Percentiles rank a stretch among this genome's conserved stretches.
Evolutionary conservation across 2,113 vertebrate genomes (phyloP).

Genomic region (Macroglossus sobrinus): DNA sequence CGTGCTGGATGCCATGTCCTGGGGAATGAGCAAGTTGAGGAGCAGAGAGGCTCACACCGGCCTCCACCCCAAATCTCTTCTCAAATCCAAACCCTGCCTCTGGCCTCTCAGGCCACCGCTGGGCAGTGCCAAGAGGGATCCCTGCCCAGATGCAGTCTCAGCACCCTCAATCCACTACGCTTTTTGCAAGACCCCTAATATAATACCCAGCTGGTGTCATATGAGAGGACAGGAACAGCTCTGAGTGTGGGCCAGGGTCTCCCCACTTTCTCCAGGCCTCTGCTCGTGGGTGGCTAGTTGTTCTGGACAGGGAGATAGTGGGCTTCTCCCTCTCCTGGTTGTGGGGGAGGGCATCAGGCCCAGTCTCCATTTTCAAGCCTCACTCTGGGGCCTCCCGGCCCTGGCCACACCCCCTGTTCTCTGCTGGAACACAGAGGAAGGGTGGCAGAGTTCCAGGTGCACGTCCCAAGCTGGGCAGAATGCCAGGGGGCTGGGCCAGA

Average conservation of each 20-base stretch:
- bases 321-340: slow-evolving; percentile 10
- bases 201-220: background rate
- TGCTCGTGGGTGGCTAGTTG: background rate
- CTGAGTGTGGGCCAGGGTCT: background rate
- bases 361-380: slow-evolving; percentile 44
- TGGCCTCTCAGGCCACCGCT: background rate
- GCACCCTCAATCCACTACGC: background rate
- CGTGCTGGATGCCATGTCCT: background rate
- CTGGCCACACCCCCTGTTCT: slow-evolving; percentile 68
- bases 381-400: slow-evolving; percentile 50
- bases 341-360: background rate
- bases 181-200: background rate
- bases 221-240: background rate
- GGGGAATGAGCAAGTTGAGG: background rate
- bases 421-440: slow-evolving; percentile 58
- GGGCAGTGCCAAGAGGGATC: background rate
- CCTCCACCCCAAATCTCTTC: background rate
- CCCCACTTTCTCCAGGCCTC: background rate
- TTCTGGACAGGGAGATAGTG: background rate
- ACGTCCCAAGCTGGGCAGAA: slow-evolving; percentile 66
- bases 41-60: background rate
- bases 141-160: background rate
- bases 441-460: slow-evolving; percentile 64
- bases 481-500: slow-evolving; percentile 62
- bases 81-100: background rate